Conservation (phyloP, 2,888 invertebrate genomes). For the Philereme vetulata region DNA sequence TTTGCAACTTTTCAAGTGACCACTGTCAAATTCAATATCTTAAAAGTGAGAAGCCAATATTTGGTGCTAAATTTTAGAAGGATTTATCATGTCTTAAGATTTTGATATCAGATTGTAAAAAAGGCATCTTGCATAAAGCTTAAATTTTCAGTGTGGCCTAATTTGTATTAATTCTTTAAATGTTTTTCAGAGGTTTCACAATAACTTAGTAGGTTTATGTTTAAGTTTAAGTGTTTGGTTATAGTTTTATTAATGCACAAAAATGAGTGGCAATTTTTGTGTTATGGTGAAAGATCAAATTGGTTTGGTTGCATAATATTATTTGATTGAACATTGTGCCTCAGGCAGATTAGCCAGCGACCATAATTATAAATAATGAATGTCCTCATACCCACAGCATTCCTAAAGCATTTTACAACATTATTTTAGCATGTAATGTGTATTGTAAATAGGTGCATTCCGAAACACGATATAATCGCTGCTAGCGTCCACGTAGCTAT, state of each 20-base stretch:
- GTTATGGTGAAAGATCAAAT: conserved; percentile 40
- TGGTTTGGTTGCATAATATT: conserved; percentile 38
- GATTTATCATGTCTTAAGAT: conserved; percentile 76
- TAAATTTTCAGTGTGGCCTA: conserved; percentile 49
- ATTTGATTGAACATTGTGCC: conserved; percentile 29
- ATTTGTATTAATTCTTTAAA: conserved; percentile 27
- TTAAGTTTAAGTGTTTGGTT: conserved; percentile 34
- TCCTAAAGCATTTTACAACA: conserved; percentile 37
- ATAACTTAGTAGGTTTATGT: not conserved
- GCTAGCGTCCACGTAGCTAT: too few relatives aligned
- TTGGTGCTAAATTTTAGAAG: conserved; percentile 83
- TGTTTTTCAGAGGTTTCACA: conserved; percentile 7
- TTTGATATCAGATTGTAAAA: conserved; percentile 68
- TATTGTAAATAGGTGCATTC: not conserved
- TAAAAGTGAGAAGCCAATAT: conserved; percentile 74
- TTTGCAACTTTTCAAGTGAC: conserved; percentile 24
- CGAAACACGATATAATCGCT: too few relatives aligned
- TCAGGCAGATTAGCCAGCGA: conserved; percentile 30
- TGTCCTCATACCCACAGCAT: conserved; percentile 37
- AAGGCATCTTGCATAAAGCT: conserved; percentile 62
- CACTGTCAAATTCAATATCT: conserved; percentile 25
- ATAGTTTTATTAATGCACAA: conserved; percentile 53
- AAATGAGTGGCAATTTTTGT: conserved; percentile 48
- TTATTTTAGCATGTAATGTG: not conserved
- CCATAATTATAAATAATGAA: conserved; percentile 43